Conservation (phyloP, 2,888 invertebrate genomes). For the Aphidius colemani region DNA sequence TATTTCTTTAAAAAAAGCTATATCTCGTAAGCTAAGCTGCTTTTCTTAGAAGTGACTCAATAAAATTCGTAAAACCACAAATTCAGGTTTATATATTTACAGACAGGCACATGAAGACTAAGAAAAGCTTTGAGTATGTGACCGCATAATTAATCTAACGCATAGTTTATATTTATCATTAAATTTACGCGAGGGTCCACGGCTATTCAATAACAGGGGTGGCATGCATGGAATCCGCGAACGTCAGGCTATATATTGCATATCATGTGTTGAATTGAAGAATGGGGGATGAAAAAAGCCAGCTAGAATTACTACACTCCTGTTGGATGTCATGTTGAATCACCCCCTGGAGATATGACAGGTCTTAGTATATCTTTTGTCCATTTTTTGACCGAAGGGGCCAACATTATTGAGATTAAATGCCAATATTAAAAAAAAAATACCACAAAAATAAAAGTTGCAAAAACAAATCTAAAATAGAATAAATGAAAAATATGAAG, state of each 20-base stretch:
- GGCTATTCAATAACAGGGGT: constrained; percentile 23
- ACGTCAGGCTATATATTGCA: constrained; percentile 56
- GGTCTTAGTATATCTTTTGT: constrained; percentile 27
- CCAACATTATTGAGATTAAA: constrained; percentile 57
- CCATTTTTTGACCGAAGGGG: constrained; percentile 28
- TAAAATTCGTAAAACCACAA: no score
- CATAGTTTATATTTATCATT: constrained; percentile 62
- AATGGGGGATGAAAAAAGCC: constrained; percentile 25
- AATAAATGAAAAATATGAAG: no score
- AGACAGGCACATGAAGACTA: no score
- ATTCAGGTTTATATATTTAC: no score
- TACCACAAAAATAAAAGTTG: no score
- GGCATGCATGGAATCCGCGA: constrained; percentile 57
- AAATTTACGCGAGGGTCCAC: constrained; percentile 43
- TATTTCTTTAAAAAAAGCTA: no score
- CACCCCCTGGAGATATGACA: constrained; percentile 56
- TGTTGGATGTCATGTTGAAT: constrained; percentile 57
- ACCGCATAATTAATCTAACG: constrained; percentile 54
- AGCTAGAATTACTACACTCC: constrained; percentile 39
- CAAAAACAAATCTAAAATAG: no score
- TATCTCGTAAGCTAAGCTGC: no score
- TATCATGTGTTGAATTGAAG: constrained; percentile 23
- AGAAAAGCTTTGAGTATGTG: no score
- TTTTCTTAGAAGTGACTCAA: no score
- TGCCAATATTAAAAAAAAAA: constrained; percentile 32